These are phyloP conservation scores for Phortica magna DNA, from an alignment of 2,888 invertebrate species.

Conservation along the genomic window DNA sequence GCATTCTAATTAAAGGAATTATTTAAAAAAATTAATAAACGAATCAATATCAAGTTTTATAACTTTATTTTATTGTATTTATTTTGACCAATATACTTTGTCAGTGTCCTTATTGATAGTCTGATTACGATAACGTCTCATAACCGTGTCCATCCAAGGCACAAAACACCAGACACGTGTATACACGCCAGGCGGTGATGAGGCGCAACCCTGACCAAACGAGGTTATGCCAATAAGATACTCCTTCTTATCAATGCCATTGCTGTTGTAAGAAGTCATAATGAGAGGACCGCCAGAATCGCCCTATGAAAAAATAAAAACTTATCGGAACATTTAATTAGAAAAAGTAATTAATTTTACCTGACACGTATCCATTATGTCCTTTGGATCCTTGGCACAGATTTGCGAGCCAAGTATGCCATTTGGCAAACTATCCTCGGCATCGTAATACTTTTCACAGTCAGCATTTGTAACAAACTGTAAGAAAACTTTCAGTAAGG, in stretches of 20 bases:
- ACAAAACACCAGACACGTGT: constrained; percentile 1
- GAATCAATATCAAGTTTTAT: too few relatives aligned
- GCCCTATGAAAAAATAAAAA: neutral
- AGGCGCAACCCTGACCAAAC: neutral
- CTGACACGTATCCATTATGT: constrained; percentile 3
- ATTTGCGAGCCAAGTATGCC: neutral
- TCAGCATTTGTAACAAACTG: neutral
- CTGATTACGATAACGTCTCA: too few relatives aligned
- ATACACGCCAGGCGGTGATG: neutral
- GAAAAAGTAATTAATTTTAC: neutral
- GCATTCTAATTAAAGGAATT: too few relatives aligned
- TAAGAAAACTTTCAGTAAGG: neutral
- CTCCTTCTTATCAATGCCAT: neutral
- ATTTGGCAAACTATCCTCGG: neutral
- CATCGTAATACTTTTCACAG: neutral
- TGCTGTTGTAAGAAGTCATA: neutral
- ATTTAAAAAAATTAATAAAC: too few relatives aligned
- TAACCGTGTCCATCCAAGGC: neutral
- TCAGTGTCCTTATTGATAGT: too few relatives aligned
- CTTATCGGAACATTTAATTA: neutral
- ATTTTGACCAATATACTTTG: too few relatives aligned
- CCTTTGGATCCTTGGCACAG: neutral
- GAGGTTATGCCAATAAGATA: constrained; percentile 2
- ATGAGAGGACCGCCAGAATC: constrained; percentile 1
- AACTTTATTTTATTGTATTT: too few relatives aligned